These are phyloP conservation scores for Machimus atricapillus DNA, from an alignment of 2,888 invertebrate genomes.

Conservation along the genomic window DNA sequence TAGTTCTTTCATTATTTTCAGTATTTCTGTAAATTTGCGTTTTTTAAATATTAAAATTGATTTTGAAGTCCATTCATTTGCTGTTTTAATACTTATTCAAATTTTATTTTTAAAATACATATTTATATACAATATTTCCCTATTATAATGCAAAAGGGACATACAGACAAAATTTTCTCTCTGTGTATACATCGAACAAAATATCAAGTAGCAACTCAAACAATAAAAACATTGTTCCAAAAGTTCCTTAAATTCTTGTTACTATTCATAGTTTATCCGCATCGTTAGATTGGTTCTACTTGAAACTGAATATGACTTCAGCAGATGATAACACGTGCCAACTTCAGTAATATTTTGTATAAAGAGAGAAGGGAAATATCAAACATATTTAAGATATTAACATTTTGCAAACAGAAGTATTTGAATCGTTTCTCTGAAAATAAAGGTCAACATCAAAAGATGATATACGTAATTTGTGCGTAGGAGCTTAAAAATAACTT, in stretches of 20 bases:
- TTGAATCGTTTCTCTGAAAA: neutral
- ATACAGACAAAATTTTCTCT: neutral
- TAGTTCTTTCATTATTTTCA: too few species aligned
- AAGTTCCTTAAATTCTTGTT: neutral
- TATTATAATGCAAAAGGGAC: too few species aligned
- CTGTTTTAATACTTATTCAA: too few species aligned
- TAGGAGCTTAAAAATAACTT: neutral
- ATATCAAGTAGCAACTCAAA: neutral
- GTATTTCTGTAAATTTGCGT: too few species aligned
- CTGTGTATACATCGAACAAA: too few species aligned
- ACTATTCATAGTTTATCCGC: neutral
- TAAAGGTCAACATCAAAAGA: neutral
- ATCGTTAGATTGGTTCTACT: neutral
- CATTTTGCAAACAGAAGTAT: neutral
- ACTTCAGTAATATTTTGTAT: neutral
- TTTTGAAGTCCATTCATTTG: too few species aligned
- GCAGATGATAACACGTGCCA: neutral
- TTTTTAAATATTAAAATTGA: too few species aligned
- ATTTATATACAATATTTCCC: too few species aligned
- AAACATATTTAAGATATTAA: neutral
- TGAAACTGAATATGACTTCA: neutral
- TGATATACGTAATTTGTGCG: neutral
- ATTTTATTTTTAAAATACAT: too few species aligned
- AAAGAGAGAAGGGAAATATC: neutral
- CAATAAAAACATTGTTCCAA: neutral